Evolutionary conservation across 2,888 invertebrate species (phyloP).

Genomic region (Hecatera dysodea): DNA sequence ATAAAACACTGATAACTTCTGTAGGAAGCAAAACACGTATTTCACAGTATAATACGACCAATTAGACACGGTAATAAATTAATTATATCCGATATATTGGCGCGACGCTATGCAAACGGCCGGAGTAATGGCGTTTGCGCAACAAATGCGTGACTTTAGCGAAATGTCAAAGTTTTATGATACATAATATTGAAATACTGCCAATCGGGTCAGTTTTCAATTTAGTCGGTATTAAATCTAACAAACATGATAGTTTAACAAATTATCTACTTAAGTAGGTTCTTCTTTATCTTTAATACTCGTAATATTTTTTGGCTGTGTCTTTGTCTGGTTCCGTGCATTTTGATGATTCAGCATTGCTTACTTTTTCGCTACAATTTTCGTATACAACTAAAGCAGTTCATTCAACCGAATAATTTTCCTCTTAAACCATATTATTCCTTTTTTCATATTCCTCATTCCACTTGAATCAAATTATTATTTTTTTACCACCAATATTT

Average conservation of each 20-base stretch:
- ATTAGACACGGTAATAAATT: conserved; percentile 79
- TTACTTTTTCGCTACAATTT: not conserved
- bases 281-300: not conserved
- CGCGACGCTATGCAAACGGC: conserved; percentile 62
- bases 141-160: conserved; percentile 46
- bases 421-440: too few species aligned
- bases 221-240: not conserved
- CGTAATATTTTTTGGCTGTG: not conserved
- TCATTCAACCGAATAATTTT: not conserved
- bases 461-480: too few species aligned
- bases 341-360: not conserved
- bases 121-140: conserved; percentile 53
- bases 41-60: conserved; percentile 74
- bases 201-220: conserved; percentile 16
- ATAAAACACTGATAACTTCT: conserved; percentile 60
- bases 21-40: conserved; percentile 71
- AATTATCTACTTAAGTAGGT: not conserved
- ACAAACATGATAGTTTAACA: not conserved
- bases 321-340: too few species aligned
- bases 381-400: not conserved
- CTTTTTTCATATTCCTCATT: too few species aligned
- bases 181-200: conserved; percentile 38
- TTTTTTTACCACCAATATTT: too few species aligned
- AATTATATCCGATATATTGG: conserved; percentile 76
- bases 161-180: conserved; percentile 61